These are phyloP conservation scores for Lepisosteus oculatus DNA, from an alignment of 2,113 vertebrate genomes.

Conservation along the genomic window DNA sequence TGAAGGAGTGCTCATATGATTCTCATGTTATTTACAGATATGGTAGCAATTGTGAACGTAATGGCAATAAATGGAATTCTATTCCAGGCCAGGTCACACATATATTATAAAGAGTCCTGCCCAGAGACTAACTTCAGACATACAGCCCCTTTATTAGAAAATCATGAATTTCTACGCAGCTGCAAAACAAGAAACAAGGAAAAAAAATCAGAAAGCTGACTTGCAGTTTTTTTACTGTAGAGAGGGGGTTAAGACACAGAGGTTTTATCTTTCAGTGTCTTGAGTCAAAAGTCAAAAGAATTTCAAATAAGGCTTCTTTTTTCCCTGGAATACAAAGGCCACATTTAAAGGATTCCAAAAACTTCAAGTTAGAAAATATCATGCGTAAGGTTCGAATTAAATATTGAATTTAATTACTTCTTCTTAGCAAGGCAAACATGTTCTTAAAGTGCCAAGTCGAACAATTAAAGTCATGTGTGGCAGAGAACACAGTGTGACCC, in stretches of 20 bases:
- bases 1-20: no score
- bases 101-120: no score
- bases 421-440: constrained; percentile 25
- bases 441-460: constrained; percentile 12
- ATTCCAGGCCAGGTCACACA: no score
- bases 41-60: no score
- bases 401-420: constrained; percentile 32
- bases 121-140: no score
- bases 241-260: not conserved
- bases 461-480: constrained; percentile 18
- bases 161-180: not conserved
- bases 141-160: no score
- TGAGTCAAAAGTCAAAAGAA: constrained; percentile 18
- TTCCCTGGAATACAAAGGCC: constrained; percentile 19
- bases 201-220: constrained; percentile 5
- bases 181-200: not conserved
- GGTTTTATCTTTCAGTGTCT: constrained; percentile 20
- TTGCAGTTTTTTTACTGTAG: not conserved
- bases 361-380: constrained; percentile 11
- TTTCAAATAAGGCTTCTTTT: constrained; percentile 22
- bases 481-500: not conserved
- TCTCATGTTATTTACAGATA: no score
- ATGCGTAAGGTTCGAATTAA: constrained; percentile 33
- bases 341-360: constrained; percentile 30
- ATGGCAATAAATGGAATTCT: no score